Conservation (phyloP, 2,888 invertebrate species). For the Heliconius hortense region DNA sequence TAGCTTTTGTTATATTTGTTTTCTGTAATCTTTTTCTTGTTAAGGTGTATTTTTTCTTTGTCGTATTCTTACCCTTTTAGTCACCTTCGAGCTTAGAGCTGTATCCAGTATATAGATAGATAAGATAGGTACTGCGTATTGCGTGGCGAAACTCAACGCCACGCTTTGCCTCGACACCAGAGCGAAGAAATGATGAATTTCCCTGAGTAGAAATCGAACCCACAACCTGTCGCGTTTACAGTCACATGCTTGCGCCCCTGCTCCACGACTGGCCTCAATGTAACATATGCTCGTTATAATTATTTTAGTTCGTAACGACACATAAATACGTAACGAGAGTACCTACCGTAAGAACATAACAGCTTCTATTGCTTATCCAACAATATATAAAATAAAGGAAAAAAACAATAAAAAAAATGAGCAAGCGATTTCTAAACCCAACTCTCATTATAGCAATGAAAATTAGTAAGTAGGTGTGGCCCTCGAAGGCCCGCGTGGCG, state of each 20-base stretch:
- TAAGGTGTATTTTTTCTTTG: no score
- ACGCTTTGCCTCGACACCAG: neutral
- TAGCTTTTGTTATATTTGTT: no score
- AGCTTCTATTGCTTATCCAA: neutral
- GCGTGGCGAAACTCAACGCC: neutral
- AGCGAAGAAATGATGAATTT: neutral
- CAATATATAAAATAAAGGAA: constrained; percentile 21
- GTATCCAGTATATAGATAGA: no score
- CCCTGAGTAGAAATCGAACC: no score
- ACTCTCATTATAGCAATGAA: constrained; percentile 48
- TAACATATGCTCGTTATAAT: no score
- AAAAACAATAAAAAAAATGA: constrained; percentile 53
- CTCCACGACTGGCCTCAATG: no score
- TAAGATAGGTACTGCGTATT: neutral
- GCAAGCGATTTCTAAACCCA: constrained; percentile 56
- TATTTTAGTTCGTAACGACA: no score
- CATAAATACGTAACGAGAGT: neutral
- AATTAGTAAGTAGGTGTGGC: constrained; percentile 57
- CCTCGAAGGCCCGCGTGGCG: constrained; percentile 63
- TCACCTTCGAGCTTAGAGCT: no score
- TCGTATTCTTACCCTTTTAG: no score
- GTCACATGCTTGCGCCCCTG: no score
- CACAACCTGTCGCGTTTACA: no score
- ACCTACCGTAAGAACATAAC: neutral
- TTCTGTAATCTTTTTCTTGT: no score